These are phyloP conservation scores for Neosalanx taihuensis DNA, from an alignment of 2,797 vertebrate species.

Conservation along the genomic window DNA sequence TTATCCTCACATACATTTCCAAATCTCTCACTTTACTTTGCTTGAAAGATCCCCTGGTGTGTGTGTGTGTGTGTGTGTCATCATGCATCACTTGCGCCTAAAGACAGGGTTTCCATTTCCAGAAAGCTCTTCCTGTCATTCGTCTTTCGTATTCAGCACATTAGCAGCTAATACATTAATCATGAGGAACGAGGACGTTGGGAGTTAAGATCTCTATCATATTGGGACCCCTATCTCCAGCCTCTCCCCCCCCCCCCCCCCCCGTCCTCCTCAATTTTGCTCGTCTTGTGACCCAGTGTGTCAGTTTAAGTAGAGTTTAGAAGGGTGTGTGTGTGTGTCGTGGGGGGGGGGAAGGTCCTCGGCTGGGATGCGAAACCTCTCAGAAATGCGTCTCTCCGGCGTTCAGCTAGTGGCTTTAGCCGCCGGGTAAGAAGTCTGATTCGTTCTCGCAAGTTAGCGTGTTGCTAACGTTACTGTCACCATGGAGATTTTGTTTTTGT, in stretches of 20 bases:
- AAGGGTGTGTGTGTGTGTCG: neutral
- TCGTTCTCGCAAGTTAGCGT: constrained; percentile 2
- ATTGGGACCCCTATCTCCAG: neutral
- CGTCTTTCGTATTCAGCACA: constrained; percentile 38
- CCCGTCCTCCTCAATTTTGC: neutral
- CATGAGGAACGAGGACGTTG: constrained; percentile 26
- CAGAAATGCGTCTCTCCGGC: constrained; percentile 13
- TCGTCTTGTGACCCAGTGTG: constrained; percentile 15
- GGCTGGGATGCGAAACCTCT: neutral
- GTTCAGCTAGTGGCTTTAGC: neutral
- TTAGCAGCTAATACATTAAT: constrained; percentile 43
- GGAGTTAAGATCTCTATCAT: neutral
- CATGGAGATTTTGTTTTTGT: constrained; percentile 60
- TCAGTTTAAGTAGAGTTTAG: constrained; percentile 21
- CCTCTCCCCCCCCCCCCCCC: neutral
- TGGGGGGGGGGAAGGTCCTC: constrained; percentile 7
- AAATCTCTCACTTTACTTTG: too few species aligned
- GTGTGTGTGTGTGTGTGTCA: neutral
- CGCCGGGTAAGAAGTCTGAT: constrained; percentile 21
- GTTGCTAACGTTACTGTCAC: constrained; percentile 43
- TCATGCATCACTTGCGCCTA: constrained; percentile 5
- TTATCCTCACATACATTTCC: too few species aligned
- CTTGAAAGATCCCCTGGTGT: neutral
- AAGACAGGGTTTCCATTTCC: constrained; percentile 29
- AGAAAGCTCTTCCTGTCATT: constrained; percentile 39